These are phyloP conservation scores for Drosophila subpulchrella DNA, from an alignment of 1,140 invertebrate species.

Conservation along the genomic window DNA sequence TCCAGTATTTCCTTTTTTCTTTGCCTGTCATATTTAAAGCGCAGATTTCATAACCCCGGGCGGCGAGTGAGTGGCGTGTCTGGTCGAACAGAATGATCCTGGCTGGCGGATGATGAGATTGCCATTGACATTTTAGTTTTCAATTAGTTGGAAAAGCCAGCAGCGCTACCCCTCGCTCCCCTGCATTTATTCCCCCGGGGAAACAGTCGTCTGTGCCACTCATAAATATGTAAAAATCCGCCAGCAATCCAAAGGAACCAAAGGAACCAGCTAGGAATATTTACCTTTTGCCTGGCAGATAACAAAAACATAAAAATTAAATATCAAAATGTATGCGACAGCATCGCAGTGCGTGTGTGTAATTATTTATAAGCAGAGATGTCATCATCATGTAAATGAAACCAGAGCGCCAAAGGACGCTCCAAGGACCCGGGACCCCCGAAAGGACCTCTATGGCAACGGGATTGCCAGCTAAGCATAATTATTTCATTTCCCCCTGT, in stretches of 20 bases:
- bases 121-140: constrained; percentile 79
- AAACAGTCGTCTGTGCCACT: constrained; percentile 10
- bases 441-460: constrained; percentile 25
- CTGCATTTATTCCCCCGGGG: constrained; percentile 8
- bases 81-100: constrained; percentile 39
- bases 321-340: constrained; percentile 69
- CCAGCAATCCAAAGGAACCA: constrained; percentile 12
- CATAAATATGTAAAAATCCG: constrained; percentile 55
- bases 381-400: constrained; percentile 78
- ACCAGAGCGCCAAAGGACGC: constrained; percentile 34
- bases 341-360: constrained; percentile 60
- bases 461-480: constrained; percentile 39
- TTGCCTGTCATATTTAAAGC: constrained; percentile 35
- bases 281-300: constrained; percentile 35
- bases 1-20: constrained; percentile 1
- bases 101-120: constrained; percentile 59
- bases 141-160: constrained; percentile 66
- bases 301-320: constrained; percentile 69
- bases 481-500: constrained; percentile 28
- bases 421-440: constrained; percentile 7
- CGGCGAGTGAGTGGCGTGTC: constrained; percentile 51
- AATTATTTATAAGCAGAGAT: constrained; percentile 74
- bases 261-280: constrained; percentile 8
- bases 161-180: neutral
- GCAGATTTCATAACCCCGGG: constrained; percentile 45